Percentiles rank a stretch among this genome's conserved stretches.
phyloP scores from a whole-genome alignment of 2,113 vertebrate genomes.

The Ceyx margarethae region DNA sequence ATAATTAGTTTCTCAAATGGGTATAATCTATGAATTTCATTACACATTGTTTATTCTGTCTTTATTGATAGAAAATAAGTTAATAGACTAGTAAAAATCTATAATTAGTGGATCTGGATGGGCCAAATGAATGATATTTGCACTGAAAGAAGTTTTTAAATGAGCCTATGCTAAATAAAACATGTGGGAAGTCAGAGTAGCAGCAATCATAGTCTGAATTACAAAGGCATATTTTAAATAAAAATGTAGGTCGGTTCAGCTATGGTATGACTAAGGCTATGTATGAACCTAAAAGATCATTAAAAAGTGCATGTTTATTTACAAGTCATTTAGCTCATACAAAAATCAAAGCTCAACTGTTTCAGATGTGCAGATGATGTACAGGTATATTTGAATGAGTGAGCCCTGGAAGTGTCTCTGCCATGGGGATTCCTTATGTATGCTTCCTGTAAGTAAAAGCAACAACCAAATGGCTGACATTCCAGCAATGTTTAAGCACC shows the following conservation, averaged over 20 bases:
- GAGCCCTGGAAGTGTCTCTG: not conserved
- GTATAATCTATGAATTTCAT: not conserved
- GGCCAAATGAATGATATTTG: not conserved
- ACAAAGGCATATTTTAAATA: conserved; percentile 1
- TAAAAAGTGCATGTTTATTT: not conserved
- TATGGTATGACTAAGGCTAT: not conserved
- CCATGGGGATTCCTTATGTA: not conserved
- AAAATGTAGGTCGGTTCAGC: not conserved
- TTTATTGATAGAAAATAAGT: not conserved
- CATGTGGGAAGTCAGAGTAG: conserved; percentile 19
- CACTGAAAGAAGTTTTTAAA: not conserved
- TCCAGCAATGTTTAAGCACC: not conserved
- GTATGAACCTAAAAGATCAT: not conserved
- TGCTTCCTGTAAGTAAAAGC: not conserved
- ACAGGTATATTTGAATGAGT: not conserved
- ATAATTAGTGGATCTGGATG: not conserved
- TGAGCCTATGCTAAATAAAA: not conserved
- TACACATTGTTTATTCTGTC: not conserved
- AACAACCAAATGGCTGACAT: not conserved
- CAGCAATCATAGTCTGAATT: not conserved
- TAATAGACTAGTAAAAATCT: not conserved
- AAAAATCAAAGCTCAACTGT: not conserved
- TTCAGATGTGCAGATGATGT: conserved; percentile 10
- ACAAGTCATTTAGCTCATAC: not conserved
- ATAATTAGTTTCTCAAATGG: not conserved